Evolutionary conservation across 2,888 invertebrate species (phyloP).

Genomic region (Uloborus plumipes): DNA sequence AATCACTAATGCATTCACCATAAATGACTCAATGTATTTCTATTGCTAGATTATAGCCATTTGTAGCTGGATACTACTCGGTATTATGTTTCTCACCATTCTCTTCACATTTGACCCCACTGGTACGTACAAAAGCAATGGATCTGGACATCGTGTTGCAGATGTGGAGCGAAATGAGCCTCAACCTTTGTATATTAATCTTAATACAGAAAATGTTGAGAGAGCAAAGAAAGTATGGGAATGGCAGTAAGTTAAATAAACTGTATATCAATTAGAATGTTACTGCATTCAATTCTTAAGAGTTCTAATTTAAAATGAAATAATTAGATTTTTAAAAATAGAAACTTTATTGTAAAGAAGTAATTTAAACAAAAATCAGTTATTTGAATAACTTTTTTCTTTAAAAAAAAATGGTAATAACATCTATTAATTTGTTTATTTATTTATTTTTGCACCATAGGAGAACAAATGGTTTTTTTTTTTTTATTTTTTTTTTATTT

Average conservation of each 20-base stretch:
- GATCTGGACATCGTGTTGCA: conserved; percentile 74
- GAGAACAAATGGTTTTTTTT: no score
- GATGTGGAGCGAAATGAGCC: conserved; percentile 82
- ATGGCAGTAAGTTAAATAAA: conserved; percentile 50
- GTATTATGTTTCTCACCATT: conserved; percentile 81
- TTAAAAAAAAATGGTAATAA: no score
- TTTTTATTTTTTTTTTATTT: no score
- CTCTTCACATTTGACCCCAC: conserved; percentile 87
- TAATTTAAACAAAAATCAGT: no score
- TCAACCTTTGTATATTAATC: conserved; percentile 74
- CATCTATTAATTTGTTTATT: no score
- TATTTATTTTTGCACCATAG: no score
- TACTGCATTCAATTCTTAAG: not conserved
- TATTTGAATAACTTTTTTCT: no score
- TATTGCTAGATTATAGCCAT: conserved; percentile 69
- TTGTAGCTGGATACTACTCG: conserved; percentile 85
- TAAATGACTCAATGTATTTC: not conserved
- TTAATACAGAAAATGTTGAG: conserved; percentile 41
- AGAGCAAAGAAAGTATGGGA: conserved; percentile 65
- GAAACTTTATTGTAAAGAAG: not conserved
- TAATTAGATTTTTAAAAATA: not conserved
- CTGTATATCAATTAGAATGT: not conserved
- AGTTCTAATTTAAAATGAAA: no score
- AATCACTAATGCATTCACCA: not conserved
- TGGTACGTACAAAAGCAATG: conserved; percentile 72